A percentile compares a stretch with the other conserved stretches of the same genome.
phyloP scores from a whole-genome alignment of 2,113 vertebrate genomes.

The Odontophorus gujanensis region DNA sequence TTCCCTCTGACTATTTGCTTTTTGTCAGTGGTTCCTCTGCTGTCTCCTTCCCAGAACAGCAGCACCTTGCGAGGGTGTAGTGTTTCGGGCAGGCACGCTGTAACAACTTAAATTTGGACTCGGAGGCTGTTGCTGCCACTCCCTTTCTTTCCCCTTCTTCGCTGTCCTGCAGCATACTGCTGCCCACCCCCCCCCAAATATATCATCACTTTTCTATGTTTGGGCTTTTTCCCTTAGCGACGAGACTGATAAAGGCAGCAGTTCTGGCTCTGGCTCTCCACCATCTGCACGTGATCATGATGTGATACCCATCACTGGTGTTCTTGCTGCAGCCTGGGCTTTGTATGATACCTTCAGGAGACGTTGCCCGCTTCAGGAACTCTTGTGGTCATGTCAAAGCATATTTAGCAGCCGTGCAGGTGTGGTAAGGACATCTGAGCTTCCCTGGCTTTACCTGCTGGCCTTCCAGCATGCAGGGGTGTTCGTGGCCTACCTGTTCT shows the following conservation, averaged over 20 bases:
- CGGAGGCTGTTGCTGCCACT: rapidly evolving
- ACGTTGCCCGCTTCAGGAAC: background rate
- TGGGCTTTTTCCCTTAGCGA: background rate
- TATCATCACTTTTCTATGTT: background rate
- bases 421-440: rapidly evolving
- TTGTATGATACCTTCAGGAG: background rate
- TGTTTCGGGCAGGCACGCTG: background rate
- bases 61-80: background rate
- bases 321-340: background rate
- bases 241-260: background rate
- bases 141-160: background rate
- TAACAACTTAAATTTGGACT: background rate
- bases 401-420: background rate
- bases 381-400: background rate
- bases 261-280: background rate
- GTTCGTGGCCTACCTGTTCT: background rate
- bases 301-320: rapidly evolving
- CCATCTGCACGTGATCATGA: rapidly evolving
- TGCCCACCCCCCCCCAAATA: background rate
- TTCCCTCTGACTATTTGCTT: background rate
- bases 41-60: background rate
- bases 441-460: background rate
- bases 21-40: background rate
- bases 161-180: rapidly evolving
- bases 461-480: background rate